Evolutionary conservation across 2,113 vertebrate species (phyloP).

Genomic region (Gobiocypris rarus): DNA sequence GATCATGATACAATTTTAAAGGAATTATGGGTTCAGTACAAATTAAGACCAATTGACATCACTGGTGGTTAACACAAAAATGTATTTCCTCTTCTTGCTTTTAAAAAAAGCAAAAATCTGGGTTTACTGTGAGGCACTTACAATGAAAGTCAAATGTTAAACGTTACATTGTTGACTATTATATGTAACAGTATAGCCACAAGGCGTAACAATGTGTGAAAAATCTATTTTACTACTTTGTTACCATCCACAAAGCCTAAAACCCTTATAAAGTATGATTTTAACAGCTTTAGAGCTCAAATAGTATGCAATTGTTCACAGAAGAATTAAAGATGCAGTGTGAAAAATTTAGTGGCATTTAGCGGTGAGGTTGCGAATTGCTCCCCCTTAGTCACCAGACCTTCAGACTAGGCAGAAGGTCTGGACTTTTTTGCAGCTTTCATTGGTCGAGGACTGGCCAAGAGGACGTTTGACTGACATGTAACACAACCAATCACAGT

Average conservation of each 20-base stretch:
- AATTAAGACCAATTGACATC: background rate
- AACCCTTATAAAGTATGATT: background rate
- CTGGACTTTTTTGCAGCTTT: too few species aligned
- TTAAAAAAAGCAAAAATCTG: background rate
- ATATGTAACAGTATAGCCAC: background rate
- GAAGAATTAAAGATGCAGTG: background rate
- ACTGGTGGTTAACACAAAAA: background rate
- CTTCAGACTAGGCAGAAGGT: too few species aligned
- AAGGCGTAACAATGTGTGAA: background rate
- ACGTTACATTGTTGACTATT: background rate
- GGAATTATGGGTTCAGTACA: background rate
- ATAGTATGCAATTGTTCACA: background rate
- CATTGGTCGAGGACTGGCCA: too few species aligned
- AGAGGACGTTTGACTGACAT: too few species aligned
- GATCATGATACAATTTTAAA: background rate
- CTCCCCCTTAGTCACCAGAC: too few species aligned
- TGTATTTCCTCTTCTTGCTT: background rate
- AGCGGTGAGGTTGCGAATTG: too few species aligned
- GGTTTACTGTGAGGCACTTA: background rate
- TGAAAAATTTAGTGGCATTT: too few species aligned
- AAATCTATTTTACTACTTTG: background rate
- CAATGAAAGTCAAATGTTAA: background rate
- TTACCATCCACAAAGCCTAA: background rate
- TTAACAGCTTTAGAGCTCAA: background rate
- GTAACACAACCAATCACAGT: too few species aligned